A percentile compares a stretch with the other conserved stretches of the same genome.
Evolutionary conservation across 2,113 vertebrate species (phyloP).

Genomic region (Mesembrinibis cayennensis): DNA sequence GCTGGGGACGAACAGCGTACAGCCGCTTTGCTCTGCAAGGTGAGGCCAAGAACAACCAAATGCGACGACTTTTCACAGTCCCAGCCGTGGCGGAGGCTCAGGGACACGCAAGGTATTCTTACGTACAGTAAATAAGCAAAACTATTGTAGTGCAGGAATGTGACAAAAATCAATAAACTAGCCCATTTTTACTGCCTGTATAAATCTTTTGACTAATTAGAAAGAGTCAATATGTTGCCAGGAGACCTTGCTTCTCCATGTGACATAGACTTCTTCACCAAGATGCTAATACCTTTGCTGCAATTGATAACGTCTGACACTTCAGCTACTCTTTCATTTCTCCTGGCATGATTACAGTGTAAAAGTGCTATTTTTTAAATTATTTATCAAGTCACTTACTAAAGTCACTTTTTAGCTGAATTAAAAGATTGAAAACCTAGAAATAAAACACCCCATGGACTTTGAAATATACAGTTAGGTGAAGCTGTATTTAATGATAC

Average conservation of each 20-base stretch:
- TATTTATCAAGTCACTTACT: slow-evolving; percentile 58
- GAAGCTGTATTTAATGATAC: slow-evolving; percentile 59
- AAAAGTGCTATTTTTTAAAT: slow-evolving; percentile 46
- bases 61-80: fast-evolving
- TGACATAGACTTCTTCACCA: not conserved
- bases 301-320: slow-evolving; percentile 53
- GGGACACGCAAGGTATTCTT: not conserved
- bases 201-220: slow-evolving; percentile 54
- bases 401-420: slow-evolving; percentile 56
- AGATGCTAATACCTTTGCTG: slow-evolving; percentile 25
- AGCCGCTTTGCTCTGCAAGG: not conserved
- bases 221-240: not conserved
- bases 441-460: slow-evolving; percentile 41
- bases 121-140: not conserved
- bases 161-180: slow-evolving; percentile 22
- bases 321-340: slow-evolving; percentile 42
- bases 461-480: slow-evolving; percentile 51
- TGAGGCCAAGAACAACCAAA: not conserved
- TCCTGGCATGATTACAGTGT: slow-evolving; percentile 34
- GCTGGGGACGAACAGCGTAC: fast-evolving
- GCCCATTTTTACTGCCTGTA: slow-evolving; percentile 22
- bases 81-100: not conserved
- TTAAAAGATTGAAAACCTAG: slow-evolving; percentile 59
- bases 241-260: not conserved
- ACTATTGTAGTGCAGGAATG: not conserved